Conservation (phyloP, 1,140 invertebrate genomes). For the roundworm (Caenorhabditis elegans) region DNA sequence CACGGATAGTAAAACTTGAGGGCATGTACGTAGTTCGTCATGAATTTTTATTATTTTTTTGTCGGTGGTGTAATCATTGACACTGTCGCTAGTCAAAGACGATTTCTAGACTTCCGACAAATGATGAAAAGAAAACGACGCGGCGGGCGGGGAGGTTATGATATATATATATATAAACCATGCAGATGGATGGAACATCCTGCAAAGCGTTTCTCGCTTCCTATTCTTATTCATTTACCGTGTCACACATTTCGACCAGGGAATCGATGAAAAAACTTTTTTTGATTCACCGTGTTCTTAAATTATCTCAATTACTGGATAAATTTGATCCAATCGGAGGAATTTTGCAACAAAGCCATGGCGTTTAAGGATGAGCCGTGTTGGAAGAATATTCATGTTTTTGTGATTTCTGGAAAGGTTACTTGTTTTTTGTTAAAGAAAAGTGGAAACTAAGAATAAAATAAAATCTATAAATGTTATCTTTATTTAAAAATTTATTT, state of each 20-base stretch:
- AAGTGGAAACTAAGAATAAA: no score
- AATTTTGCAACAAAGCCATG: background rate
- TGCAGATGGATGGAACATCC: background rate
- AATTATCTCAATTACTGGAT: background rate
- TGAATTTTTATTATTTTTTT: no score
- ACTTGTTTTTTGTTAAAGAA: no score
- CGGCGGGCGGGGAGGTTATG: conserved; percentile 2
- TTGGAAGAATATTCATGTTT: background rate
- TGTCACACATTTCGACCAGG: background rate
- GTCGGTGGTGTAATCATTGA: no score
- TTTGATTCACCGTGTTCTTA: background rate
- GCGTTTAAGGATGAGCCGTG: background rate
- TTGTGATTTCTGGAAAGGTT: background rate
- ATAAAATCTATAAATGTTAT: no score
- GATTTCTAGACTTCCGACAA: background rate
- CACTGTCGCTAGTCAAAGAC: background rate
- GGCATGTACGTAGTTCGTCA: no score
- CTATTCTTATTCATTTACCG: background rate
- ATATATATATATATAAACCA: conserved; percentile 24
- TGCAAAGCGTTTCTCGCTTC: background rate
- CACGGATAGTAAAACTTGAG: no score
- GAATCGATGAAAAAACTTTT: conserved; percentile 9
- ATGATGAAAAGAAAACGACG: background rate
- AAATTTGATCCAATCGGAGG: conserved; percentile 8
- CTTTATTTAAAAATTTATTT: background rate